Conservation (phyloP, 2,113 vertebrate genomes). For the Dicrurus megarhynchus region DNA sequence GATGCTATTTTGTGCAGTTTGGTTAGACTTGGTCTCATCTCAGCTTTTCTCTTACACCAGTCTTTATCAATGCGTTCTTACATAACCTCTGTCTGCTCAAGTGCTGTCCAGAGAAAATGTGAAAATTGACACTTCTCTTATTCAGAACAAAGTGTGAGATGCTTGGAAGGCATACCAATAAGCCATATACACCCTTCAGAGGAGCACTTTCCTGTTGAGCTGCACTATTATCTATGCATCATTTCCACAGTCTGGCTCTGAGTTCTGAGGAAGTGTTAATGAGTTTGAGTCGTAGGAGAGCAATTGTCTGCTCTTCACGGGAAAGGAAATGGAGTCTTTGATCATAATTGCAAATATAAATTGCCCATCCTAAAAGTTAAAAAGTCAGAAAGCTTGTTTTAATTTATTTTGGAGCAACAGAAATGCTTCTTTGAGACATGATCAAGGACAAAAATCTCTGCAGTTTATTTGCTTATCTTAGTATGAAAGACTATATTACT, state of each 20-base stretch:
- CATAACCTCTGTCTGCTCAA: neutral
- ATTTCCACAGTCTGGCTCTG: neutral
- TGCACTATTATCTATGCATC: neutral
- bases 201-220: neutral
- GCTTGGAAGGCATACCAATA: neutral
- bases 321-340: slow-evolving; percentile 16
- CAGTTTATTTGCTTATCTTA: neutral
- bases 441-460: slow-evolving; percentile 12
- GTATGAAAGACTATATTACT: neutral
- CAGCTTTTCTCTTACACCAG: neutral
- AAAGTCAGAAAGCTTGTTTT: slow-evolving; percentile 8
- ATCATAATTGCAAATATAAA: slow-evolving; percentile 37
- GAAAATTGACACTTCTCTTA: neutral
- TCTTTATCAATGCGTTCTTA: neutral
- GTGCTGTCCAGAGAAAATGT: neutral
- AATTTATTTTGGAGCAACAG: neutral
- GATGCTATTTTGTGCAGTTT: neutral
- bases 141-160: neutral
- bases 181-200: neutral
- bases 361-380: neutral
- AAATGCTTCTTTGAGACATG: neutral
- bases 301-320: neutral
- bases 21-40: neutral
- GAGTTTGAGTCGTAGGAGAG: neutral
- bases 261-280: slow-evolving; percentile 7